Evolutionary conservation across 2,888 invertebrate species (phyloP), one percentile per base, ranked within the genome.

Genomic region (Ischnura elegans): DNA sequence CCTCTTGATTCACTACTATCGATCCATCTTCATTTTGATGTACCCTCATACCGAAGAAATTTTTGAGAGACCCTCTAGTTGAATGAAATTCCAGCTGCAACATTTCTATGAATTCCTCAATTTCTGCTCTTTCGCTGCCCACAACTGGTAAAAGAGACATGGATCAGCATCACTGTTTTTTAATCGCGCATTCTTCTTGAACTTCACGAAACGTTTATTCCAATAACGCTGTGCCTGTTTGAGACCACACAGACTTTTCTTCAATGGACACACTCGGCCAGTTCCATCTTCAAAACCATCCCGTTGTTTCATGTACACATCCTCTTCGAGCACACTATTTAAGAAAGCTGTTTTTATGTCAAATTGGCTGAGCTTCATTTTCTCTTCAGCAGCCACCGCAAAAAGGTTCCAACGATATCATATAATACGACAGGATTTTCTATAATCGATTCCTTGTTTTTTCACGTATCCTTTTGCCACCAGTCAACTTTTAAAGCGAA

Each of bases 191-290:
- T 94, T 95, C 5, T 94, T 93, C 13, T 95, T 87, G 93, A 95
- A 95, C 21, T 94, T 86, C n/a, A 94, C 94, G 93, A 95, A 95
- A n/a, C 94, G 94, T 45, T 94, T 93, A 94, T 95, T 95, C 95
- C 95, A 96, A 61, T 94, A 94, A 93, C 95, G 95, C 46, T 95
- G 95, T 10, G 95, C 94, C 94, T 95, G 95, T 93, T 95, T 95
- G 47, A 95, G 93, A 16, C 95, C 95, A 94, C 95, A 95, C 42
- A 95, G 94, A 94, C 95, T 95, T 94, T 94, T 95, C 47, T 94
- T 94, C 46, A 95, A 85, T 55, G 93, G 94, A 55, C 95, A 95
- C 4, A 95, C 94, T 21, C 93, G 87, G 21, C 93, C 94, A 4
- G 94, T 94, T 2, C 94, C 94, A 86, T 94, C 94, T 36, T 94